Conservation (phyloP, 2,113 vertebrate genomes). For the Gallinago jamesoni region DNA sequence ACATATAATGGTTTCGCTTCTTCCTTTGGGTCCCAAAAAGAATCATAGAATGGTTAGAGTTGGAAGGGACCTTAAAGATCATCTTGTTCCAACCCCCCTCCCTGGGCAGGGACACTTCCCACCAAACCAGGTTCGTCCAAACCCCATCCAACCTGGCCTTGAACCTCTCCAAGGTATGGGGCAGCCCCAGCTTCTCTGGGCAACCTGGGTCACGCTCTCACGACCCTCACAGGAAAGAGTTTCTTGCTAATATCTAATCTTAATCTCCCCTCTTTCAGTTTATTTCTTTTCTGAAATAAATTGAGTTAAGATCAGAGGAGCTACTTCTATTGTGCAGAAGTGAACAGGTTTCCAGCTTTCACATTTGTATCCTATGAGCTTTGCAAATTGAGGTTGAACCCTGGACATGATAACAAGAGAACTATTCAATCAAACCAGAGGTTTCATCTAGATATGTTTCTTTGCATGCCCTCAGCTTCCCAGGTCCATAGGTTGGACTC, state of each 20-base stretch:
- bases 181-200: too few species aligned
- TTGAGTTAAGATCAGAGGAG: neutral
- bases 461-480: neutral
- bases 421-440: neutral
- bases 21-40: neutral
- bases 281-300: neutral
- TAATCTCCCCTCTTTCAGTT: neutral
- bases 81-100: too few species aligned
- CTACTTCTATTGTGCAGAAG: neutral
- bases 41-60: too few species aligned
- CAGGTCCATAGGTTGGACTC: neutral
- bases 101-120: too few species aligned
- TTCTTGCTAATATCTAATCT: too few species aligned
- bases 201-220: too few species aligned
- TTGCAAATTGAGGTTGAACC: neutral
- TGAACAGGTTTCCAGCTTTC: neutral
- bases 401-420: neutral
- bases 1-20: neutral
- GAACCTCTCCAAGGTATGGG: too few species aligned
- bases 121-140: too few species aligned
- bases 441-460: neutral
- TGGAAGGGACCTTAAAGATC: too few species aligned
- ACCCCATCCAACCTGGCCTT: too few species aligned
- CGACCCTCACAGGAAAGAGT: too few species aligned
- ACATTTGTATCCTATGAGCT: neutral